phyloP scores from a whole-genome alignment of 2,888 invertebrate species.

The Tortrix viridana region DNA sequence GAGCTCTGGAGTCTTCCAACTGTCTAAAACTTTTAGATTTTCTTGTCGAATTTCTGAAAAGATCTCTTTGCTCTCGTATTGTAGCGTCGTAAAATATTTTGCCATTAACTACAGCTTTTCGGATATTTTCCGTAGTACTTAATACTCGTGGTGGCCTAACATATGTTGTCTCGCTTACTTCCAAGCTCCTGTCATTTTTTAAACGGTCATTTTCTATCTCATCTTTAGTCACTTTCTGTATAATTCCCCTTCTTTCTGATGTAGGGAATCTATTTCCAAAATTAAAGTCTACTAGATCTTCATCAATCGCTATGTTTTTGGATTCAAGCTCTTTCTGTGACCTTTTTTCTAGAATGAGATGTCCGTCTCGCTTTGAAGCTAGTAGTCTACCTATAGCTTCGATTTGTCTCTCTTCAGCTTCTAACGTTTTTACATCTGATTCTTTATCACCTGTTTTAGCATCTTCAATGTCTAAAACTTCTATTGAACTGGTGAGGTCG shows the following conservation, averaged over 20 bases:
- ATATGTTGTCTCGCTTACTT: constrained; percentile 77
- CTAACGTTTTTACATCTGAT: constrained; percentile 68
- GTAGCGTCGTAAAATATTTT: constrained; percentile 79
- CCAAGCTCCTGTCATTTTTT: constrained; percentile 67
- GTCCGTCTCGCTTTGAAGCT: constrained; percentile 69
- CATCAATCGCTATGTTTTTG: constrained; percentile 68
- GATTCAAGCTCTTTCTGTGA: constrained; percentile 72
- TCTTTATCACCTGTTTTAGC: constrained; percentile 63
- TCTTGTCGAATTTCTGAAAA: constrained; percentile 58
- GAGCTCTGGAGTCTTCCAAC: constrained; percentile 56
- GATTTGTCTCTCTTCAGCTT: constrained; percentile 79
- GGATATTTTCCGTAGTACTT: constrained; percentile 71
- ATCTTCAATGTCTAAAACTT: constrained; percentile 76
- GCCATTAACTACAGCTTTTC: constrained; percentile 76
- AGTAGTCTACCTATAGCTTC: constrained; percentile 77
- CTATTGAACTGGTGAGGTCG: constrained; percentile 72
- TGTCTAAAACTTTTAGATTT: constrained; percentile 50
- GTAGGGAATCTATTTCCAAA: constrained; percentile 70
- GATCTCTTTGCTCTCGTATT: constrained; percentile 68
- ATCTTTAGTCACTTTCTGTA: constrained; percentile 74
- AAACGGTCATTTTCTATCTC: constrained; percentile 69
- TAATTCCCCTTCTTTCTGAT: constrained; percentile 65
- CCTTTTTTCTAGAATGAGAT: constrained; percentile 69
- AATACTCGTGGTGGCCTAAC: constrained; percentile 74
- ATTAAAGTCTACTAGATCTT: constrained; percentile 67